Percentiles rank a stretch among this genome's conserved stretches.
These are phyloP conservation scores for Bombus difficillimus DNA, from an alignment of 1,140 invertebrate genomes.

Conservation along the genomic window DNA sequence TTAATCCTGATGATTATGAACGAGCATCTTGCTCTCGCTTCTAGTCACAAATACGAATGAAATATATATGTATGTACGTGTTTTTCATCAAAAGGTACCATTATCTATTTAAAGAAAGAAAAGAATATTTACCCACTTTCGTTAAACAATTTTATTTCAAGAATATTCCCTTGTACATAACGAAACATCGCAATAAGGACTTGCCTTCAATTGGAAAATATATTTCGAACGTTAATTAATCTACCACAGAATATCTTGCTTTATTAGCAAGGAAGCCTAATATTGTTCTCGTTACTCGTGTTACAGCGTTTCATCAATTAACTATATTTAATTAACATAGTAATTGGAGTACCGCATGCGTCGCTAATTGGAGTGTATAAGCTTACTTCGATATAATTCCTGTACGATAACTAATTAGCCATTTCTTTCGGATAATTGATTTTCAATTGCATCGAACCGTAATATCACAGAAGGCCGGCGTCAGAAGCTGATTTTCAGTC, in stretches of 20 bases:
- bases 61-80: too few species aligned
- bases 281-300: background rate
- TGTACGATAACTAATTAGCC: slow-evolving; percentile 1
- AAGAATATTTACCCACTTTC: too few species aligned
- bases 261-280: background rate
- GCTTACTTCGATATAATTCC: background rate
- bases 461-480: background rate
- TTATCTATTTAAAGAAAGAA: too few species aligned
- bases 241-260: background rate
- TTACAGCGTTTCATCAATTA: background rate
- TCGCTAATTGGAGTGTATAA: background rate
- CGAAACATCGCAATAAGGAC: too few species aligned
- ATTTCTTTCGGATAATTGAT: slow-evolving; percentile 14
- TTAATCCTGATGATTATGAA: too few species aligned
- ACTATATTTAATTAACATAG: background rate
- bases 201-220: too few species aligned
- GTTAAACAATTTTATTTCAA: too few species aligned
- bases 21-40: too few species aligned
- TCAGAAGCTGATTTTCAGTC: background rate
- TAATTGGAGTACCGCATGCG: background rate
- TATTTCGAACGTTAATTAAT: too few species aligned
- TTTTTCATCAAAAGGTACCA: too few species aligned
- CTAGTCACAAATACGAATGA: too few species aligned
- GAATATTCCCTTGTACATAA: too few species aligned
- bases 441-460: background rate